Conservation (phyloP, 2,888 invertebrate species). For the Agriopis leucophaearia region DNA sequence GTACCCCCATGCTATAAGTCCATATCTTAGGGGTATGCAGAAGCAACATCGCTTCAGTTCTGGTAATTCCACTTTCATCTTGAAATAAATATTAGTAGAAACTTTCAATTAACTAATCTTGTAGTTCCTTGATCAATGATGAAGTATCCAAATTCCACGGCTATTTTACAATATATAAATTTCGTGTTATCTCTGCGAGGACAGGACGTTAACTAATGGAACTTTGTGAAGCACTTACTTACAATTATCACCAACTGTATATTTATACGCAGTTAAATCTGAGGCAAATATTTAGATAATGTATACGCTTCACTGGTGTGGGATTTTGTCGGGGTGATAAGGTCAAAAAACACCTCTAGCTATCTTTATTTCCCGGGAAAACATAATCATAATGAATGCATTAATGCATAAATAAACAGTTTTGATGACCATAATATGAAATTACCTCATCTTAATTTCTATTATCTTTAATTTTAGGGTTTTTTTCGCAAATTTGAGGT, state of each 20-base stretch:
- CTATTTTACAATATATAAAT: neutral
- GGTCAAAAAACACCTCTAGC: neutral
- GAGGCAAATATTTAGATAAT: neutral
- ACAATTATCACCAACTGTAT: neutral
- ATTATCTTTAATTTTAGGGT: no score
- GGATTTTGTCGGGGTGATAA: neutral
- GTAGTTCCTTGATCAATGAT: neutral
- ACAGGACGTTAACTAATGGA: neutral
- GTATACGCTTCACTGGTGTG: neutral
- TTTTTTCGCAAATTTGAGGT: no score
- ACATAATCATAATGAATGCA: neutral
- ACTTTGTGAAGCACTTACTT: no score
- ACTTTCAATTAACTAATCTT: neutral
- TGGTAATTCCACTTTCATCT: slow-evolving; percentile 32
- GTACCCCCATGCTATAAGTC: slow-evolving; percentile 1
- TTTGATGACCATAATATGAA: no score
- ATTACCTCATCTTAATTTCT: no score
- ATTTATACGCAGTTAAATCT: slow-evolving; percentile 2
- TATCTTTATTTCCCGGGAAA: neutral
- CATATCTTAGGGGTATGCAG: slow-evolving; percentile 2
- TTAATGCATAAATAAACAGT: neutral
- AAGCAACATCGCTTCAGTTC: slow-evolving; percentile 8
- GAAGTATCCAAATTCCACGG: neutral
- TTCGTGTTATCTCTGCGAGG: neutral
- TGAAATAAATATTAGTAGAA: neutral